Evolutionary conservation across 1,140 invertebrate species (phyloP), one percentile per base, ranked within the genome.

Genomic region (Neodiprion virginianus): DNA sequence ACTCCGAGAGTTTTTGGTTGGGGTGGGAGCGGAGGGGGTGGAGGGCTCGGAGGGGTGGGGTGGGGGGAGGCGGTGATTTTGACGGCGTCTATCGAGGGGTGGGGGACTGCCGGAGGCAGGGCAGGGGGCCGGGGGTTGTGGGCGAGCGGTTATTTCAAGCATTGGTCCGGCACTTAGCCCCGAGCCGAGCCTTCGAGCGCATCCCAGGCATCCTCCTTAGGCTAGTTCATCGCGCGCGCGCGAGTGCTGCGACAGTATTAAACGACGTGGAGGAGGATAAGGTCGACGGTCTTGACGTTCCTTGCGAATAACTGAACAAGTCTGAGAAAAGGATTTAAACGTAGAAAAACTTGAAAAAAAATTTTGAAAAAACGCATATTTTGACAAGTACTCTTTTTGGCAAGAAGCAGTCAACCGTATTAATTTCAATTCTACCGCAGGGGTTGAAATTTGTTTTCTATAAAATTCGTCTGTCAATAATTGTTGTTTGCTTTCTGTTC

Each of bases 141-240:
- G 81, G 81, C 85, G 86, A 87, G 87, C 86, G 85, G 86, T 87
- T 88, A 88, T 88, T 88, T 88, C 86, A 85, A 87, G 87, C 86
- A 79, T 83, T 82, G 85, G 80, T 79, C 77, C 83, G 85, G 83
- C 86, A 87, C 85, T 87, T 84, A 76, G 85, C 84, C 86, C 80
- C 83, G 84, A 87, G 86, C 86, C 86, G 53, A 61, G 85, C 84
- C 86, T 81, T 61, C 53, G 76, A 79, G 84, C 81, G 84, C 80
- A 84, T 85, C 84, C 83, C 86, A 76, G 76, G 73, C 53, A 69
- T 74, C 23, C 49, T 74, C 76, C 23, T 72, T 80, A 75, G 76
- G 77, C 77, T 81, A 76, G 76, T 79, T 77, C 73, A 53, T 53
- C 50, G 50, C 50, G 50, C 17, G 17, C 17, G 17, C 50, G 50